Evolutionary conservation across 2,888 invertebrate genomes (phyloP).

Genomic region (Amphipoea oculea): DNA sequence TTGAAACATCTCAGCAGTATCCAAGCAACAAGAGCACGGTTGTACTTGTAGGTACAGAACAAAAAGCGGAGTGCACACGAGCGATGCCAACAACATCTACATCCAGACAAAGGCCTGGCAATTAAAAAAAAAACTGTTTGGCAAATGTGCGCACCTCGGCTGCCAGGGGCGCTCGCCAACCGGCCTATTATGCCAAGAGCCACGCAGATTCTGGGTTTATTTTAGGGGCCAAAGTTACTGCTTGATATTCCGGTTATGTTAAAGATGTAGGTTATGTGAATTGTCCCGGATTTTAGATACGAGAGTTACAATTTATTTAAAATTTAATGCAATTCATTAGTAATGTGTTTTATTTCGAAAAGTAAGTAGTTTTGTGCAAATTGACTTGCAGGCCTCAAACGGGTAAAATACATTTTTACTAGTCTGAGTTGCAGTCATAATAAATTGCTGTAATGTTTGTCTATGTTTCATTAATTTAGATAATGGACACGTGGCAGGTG

Average conservation of each 20-base stretch:
- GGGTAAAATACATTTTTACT: too few relatives aligned
- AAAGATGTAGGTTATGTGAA: conserved; percentile 25
- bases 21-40: conserved; percentile 20
- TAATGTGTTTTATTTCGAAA: not conserved
- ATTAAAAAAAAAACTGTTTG: conserved; percentile 69
- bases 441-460: not conserved
- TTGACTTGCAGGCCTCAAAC: not conserved
- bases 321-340: not conserved
- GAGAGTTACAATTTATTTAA: not conserved
- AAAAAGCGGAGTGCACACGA: conserved; percentile 49
- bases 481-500: conserved; percentile 16
- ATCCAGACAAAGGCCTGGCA: conserved; percentile 65
- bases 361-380: not conserved
- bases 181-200: conserved; percentile 58
- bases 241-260: conserved; percentile 48
- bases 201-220: conserved; percentile 37
- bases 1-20: conserved; percentile 2
- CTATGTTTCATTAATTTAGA: conserved; percentile 31
- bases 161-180: conserved; percentile 63
- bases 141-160: conserved; percentile 59
- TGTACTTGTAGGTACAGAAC: conserved; percentile 23
- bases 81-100: conserved; percentile 64
- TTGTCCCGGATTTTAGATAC: not conserved
- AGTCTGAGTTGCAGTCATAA: not conserved
- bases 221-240: conserved; percentile 39